Percentiles rank a stretch among this genome's conserved stretches.
These are phyloP conservation scores for Anguilla anguilla DNA, from an alignment of 2,797 vertebrate genomes.

Conservation along the genomic window DNA sequence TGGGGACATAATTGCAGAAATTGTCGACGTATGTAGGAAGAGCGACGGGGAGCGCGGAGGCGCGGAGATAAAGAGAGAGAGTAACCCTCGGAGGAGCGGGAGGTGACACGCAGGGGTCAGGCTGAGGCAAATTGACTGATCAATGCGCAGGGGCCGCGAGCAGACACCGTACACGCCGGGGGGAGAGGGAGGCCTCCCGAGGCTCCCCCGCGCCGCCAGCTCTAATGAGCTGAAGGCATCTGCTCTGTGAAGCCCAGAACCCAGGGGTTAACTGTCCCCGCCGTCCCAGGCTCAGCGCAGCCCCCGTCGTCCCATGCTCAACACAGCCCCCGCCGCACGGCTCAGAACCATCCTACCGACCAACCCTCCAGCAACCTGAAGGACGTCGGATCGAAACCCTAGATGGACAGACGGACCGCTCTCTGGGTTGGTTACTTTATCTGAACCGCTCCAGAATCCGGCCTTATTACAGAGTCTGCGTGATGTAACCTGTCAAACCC, in stretches of 20 bases:
- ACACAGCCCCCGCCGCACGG: too few relatives aligned
- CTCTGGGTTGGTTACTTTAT: background rate
- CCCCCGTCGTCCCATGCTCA: background rate
- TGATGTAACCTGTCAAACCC: background rate
- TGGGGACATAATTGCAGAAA: conserved; percentile 30
- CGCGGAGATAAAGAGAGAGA: conserved; percentile 1
- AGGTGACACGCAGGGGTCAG: conserved; percentile 29
- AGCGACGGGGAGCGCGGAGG: background rate
- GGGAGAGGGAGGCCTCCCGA: background rate
- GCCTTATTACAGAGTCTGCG: background rate
- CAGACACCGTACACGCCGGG: conserved; percentile 6
- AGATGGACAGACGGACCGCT: background rate
- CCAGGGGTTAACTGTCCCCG: background rate
- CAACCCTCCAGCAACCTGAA: background rate
- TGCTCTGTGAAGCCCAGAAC: background rate
- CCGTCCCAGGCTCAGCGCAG: background rate
- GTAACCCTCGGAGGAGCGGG: conserved; percentile 14
- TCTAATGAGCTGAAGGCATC: conserved; percentile 27
- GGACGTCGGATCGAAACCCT: background rate
- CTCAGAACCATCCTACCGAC: background rate
- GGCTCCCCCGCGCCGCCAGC: background rate
- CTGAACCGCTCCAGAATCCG: background rate
- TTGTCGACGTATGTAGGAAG: conserved; percentile 22
- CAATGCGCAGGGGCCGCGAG: conserved; percentile 21
- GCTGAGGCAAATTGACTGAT: conserved; percentile 36